These are phyloP conservation scores for Chromobotia macracanthus DNA, from an alignment of 2,797 vertebrate species.

Conservation along the genomic window DNA sequence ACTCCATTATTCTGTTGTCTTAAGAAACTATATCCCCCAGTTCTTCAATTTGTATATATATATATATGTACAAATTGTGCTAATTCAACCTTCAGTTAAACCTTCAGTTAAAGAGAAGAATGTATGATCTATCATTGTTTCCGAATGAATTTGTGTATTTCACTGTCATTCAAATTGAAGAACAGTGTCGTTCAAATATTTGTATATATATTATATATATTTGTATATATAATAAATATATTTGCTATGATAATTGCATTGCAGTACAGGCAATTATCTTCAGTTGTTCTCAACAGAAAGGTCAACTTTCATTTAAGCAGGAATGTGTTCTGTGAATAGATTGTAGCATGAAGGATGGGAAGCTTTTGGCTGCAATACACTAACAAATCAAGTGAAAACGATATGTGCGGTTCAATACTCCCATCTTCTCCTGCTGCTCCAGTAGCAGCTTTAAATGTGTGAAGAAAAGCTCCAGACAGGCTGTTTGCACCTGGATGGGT, in stretches of 20 bases:
- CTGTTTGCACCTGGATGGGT: slow-evolving; percentile 1
- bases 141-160: too few species aligned
- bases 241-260: background rate
- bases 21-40: too few species aligned
- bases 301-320: background rate
- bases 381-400: slow-evolving; percentile 43
- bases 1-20: too few species aligned
- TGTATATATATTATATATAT: too few species aligned
- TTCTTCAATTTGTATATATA: too few species aligned
- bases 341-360: slow-evolving; percentile 29
- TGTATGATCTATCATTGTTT: too few species aligned
- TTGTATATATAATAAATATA: background rate
- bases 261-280: slow-evolving; percentile 6
- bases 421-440: slow-evolving; percentile 14
- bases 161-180: too few species aligned
- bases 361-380: slow-evolving; percentile 21
- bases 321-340: slow-evolving; percentile 27
- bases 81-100: too few species aligned
- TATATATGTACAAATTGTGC: too few species aligned
- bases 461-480: slow-evolving; percentile 16
- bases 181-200: too few species aligned
- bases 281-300: slow-evolving; percentile 16
- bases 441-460: slow-evolving; percentile 35
- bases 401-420: slow-evolving; percentile 35
- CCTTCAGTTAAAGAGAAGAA: too few species aligned